Evolutionary conservation across 92 coral and sea anemone species (phyloP).

Genomic region (Epizoanthus ramosus): DNA sequence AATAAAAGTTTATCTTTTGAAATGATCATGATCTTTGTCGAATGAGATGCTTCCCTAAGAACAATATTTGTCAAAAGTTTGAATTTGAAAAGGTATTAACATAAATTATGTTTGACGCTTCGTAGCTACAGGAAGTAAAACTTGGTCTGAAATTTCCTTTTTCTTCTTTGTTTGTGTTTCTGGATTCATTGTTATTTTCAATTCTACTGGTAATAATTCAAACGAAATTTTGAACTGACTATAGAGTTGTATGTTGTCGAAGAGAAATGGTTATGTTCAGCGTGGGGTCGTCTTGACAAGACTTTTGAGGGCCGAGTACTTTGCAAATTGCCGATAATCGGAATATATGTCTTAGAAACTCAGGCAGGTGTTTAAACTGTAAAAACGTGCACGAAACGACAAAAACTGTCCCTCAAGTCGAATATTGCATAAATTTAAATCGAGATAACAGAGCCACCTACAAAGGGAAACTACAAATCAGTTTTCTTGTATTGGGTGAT

Average conservation of each 20-base stretch:
- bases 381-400: conserved; percentile 27
- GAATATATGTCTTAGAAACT: conserved; percentile 20
- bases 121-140: too few species aligned
- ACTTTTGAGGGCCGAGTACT: background rate
- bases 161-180: background rate
- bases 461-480: background rate
- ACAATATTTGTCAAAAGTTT: conserved; percentile 21
- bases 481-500: background rate
- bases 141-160: background rate
- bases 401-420: background rate
- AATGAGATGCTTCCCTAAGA: background rate
- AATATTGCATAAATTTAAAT: background rate
- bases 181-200: background rate
- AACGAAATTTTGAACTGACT: too few species aligned
- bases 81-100: conserved; percentile 23
- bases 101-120: conserved; percentile 2
- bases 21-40: conserved; percentile 9
- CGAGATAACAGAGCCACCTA: background rate
- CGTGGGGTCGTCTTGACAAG: background rate
- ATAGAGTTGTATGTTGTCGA: background rate
- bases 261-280: background rate
- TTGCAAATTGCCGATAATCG: conserved; percentile 16
- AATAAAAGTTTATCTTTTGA: background rate
- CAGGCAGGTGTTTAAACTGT: conserved; percentile 39
- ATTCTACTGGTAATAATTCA: background rate